Evolutionary conservation across 1,140 invertebrate species (phyloP), one percentile per base, ranked within the genome.

Genomic region (Copidosoma floridanum): DNA sequence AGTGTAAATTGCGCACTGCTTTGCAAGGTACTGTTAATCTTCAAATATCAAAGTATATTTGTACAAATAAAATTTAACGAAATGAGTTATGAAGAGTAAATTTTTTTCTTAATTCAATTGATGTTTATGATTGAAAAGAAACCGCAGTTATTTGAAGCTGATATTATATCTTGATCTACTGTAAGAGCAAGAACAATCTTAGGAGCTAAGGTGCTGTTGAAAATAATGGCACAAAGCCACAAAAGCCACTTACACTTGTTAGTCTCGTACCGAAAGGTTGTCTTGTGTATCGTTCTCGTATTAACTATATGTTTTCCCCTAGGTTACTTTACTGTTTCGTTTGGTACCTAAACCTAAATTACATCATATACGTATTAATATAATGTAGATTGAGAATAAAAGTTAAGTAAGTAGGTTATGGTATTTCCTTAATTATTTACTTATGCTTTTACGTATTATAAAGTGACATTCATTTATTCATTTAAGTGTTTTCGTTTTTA

Each of bases 311-410:
- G 41, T 50, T 54, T 44, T 24, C 44, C 65, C 57, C 54, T 57
- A 67, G 57, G 40, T 27, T 41, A 46, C 51, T 48, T n/a, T n/a
- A n/a, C 48, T 61, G 63, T 61, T 68, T 66, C 60, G 65, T 68
- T 61, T 63, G 38, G 54, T 69, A 68, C 35, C 65, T 70, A 74
- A 74, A 71, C 71, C n/a, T n/a, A n/a, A n/a, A n/a, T n/a, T n/a
- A n/a, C n/a, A n/a, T n/a, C n/a, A n/a, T n/a, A n/a, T n/a, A n/a
- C n/a, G n/a, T 72, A 74, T 69, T 69, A 26, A 63, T 60, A 61
- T 64, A 61, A 61, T 56, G 35, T 63, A 57, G 47, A 66, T 61
- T 58, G 32, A 37, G n/a, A 65, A 52, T 55, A 57, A 56, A 54
- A 57, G 23, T 40, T 43, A 52, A 51, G 41, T 38, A 44, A 65